Evolutionary conservation across 2,888 invertebrate species (phyloP).

Genomic region (Caenorhabditis macrosperma): DNA sequence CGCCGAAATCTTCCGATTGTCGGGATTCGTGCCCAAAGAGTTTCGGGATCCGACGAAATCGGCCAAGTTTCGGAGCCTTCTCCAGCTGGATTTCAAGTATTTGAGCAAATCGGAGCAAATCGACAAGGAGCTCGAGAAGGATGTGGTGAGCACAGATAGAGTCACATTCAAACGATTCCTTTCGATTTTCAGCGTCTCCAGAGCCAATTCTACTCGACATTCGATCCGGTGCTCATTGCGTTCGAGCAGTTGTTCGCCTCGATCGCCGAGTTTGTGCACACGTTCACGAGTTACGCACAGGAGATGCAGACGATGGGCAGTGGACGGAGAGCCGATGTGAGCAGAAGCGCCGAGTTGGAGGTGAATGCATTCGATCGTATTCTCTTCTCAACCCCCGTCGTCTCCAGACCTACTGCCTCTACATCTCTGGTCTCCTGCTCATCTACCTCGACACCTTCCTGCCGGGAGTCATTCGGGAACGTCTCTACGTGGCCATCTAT

Average conservation of each 20-base stretch:
- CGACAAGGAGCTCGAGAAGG: conserved; percentile 85
- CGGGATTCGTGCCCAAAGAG: conserved; percentile 66
- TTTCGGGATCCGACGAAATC: conserved; percentile 85
- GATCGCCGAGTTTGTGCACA: conserved; percentile 63
- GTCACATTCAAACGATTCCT: background rate
- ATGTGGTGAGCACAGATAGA: conserved; percentile 45
- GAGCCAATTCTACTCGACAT: conserved; percentile 63
- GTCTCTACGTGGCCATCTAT: conserved; percentile 61
- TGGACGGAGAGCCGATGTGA: background rate
- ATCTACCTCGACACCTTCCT: conserved; percentile 47
- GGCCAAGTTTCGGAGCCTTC: conserved; percentile 46
- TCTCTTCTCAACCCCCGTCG: background rate
- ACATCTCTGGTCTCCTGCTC: conserved; percentile 35
- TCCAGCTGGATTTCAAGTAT: conserved; percentile 89
- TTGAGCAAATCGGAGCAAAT: conserved; percentile 91
- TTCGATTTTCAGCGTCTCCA: conserved; percentile 59
- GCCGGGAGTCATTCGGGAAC: conserved; percentile 50
- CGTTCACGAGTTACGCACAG: conserved; percentile 41
- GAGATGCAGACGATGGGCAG: background rate
- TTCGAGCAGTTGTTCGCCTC: conserved; percentile 66
- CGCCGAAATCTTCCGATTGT: conserved; percentile 72
- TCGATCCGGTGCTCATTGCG: conserved; percentile 60
- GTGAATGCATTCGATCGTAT: too few relatives aligned
- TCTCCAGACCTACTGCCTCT: conserved; percentile 41
- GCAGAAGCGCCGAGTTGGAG: conserved; percentile 30